A percentile compares a stretch with the other conserved stretches of the same genome.
phyloP scores from a whole-genome alignment of 2,888 invertebrate species.

The Agriotes lineatus region DNA sequence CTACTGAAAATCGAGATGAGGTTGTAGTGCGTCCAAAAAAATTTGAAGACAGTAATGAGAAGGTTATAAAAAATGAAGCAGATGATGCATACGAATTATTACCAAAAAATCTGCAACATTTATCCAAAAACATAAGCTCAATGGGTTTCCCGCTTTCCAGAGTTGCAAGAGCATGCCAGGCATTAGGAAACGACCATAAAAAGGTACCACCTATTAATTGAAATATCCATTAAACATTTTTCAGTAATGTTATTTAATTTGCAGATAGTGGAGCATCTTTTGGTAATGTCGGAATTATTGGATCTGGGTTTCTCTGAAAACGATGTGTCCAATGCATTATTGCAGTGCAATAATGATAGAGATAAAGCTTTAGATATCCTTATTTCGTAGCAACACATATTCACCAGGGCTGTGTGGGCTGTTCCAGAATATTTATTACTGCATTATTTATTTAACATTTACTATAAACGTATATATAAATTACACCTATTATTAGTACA shows the following conservation, averaged over 20 bases:
- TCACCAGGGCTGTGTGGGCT: slow-evolving; percentile 37
- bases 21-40: slow-evolving; percentile 19
- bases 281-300: slow-evolving; percentile 81
- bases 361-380: slow-evolving; percentile 88
- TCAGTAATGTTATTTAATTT: slow-evolving; percentile 50
- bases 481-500: slow-evolving; percentile 3
- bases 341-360: slow-evolving; percentile 83
- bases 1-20: slow-evolving; percentile 25
- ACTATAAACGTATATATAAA: slow-evolving; percentile 12
- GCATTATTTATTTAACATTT: slow-evolving; percentile 42
- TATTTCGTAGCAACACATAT: slow-evolving; percentile 72
- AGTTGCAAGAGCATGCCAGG: slow-evolving; percentile 83
- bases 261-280: slow-evolving; percentile 85
- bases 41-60: slow-evolving; percentile 7
- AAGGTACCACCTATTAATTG: slow-evolving; percentile 75
- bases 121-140: slow-evolving; percentile 80
- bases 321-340: slow-evolving; percentile 79
- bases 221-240: neutral
- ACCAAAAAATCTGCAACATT: slow-evolving; percentile 71
- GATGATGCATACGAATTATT: slow-evolving; percentile 65
- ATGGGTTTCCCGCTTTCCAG: slow-evolving; percentile 91
- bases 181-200: slow-evolving; percentile 86
- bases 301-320: slow-evolving; percentile 87
- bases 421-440: slow-evolving; percentile 34
- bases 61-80: slow-evolving; percentile 49